Evolutionary conservation across 1,140 invertebrate species (phyloP), one percentile per base, ranked within the genome.

Genomic region (Conus betulinus): DNA sequence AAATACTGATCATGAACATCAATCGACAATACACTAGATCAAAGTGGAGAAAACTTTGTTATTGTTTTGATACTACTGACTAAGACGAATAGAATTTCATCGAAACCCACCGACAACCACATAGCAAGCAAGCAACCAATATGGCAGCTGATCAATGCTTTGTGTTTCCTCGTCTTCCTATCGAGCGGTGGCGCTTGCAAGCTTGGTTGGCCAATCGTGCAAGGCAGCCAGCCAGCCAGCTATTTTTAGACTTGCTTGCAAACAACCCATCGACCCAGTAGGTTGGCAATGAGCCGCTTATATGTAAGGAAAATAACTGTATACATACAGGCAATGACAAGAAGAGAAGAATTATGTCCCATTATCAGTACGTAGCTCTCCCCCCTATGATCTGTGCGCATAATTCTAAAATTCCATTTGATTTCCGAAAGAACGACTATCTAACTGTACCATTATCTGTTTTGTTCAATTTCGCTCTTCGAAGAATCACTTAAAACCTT

Each of bases 171-270:
- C 85, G 20, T 51, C 51, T 78, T 20, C 39, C 74, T 87, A 87
- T 87, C 85, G 85, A 87, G 85, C 85, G 85, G 71, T 39, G 85
- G 85, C 85, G 85, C 85, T 87, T 57, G 85, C 51, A 78, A 25
- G 85, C 85, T 79, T 79, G 85, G 52, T 87, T 57, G 74, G 71
- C 85, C 85, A 87, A 87, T 87, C 71, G 85, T 87, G 85, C 85
- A 87, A 87, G 85, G 85, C 52, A 87, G 85, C 74, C 51, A 87
- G 85, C 85, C 25, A 86, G 85, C 85, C 20, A 87, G 74, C 85
- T 87, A 87, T 87, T 87, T 87, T 78, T 87, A 87, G 85, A 87
- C 85, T 87, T 87, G 85, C 25, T 78, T 87, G 85, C 74, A 57
- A 87, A 78, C 85, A 87, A 87, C 71, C 85, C 63, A 87, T 74